Evolutionary conservation across 2,113 vertebrate species (phyloP).

Genomic region (Callospermophilus lateralis): DNA sequence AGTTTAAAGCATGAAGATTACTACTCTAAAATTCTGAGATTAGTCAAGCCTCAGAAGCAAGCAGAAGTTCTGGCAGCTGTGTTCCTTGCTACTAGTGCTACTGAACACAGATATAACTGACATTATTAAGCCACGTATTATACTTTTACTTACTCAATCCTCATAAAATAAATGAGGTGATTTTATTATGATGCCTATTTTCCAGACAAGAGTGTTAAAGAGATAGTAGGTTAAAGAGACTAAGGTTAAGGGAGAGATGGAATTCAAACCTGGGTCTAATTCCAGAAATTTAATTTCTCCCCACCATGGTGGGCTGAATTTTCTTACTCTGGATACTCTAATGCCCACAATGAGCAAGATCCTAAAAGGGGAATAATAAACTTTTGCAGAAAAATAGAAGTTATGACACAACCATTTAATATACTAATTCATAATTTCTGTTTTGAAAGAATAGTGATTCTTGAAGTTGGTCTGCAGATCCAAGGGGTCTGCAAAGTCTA

Average conservation of each 20-base stretch:
- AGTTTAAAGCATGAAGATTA: background rate
- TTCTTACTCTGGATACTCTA: background rate
- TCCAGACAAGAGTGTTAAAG: too few species aligned
- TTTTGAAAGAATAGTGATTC: background rate
- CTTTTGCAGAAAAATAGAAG: background rate
- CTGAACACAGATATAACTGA: too few species aligned
- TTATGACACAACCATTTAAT: background rate
- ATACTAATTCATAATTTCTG: fast-evolving
- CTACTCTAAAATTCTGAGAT: background rate
- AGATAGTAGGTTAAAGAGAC: background rate
- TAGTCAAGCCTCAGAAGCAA: too few species aligned
- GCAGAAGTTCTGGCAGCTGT: background rate
- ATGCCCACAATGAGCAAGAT: background rate
- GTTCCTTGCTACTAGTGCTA: background rate
- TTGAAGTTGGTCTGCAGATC: background rate
- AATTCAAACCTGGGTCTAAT: background rate
- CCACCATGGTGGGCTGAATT: fast-evolving
- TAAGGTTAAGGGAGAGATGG: background rate
- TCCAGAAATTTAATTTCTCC: background rate
- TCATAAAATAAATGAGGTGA: background rate
- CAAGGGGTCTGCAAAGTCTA: background rate
- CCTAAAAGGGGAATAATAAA: background rate
- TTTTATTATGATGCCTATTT: background rate
- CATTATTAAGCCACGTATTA: background rate
- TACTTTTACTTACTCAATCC: background rate